These are phyloP conservation scores for Platichthys flesus DNA, from an alignment of 2,113 vertebrate species.

Conservation along the genomic window DNA sequence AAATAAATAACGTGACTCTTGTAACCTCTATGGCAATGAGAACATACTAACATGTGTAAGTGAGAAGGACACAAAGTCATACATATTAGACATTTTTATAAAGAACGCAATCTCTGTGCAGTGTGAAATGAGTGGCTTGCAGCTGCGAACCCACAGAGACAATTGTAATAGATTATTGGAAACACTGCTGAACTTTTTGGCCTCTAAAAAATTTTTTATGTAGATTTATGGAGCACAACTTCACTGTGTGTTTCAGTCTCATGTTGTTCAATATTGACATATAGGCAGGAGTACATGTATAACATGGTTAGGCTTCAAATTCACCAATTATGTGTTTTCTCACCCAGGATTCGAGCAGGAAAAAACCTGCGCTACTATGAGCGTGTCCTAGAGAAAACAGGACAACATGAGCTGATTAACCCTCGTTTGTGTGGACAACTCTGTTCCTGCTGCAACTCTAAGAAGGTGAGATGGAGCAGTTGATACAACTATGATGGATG, in stretches of 20 bases:
- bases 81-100: neutral
- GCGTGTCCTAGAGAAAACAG: constrained; percentile 77
- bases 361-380: constrained; percentile 90
- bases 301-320: neutral
- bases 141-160: neutral
- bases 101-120: neutral
- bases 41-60: too few relatives aligned
- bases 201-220: neutral
- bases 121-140: neutral
- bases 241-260: neutral
- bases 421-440: constrained; percentile 86
- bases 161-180: neutral
- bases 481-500: neutral
- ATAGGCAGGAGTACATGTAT: too few relatives aligned
- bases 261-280: neutral
- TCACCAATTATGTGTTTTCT: neutral
- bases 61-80: too few relatives aligned
- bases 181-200: neutral
- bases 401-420: constrained; percentile 81
- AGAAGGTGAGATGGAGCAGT: constrained; percentile 80
- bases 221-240: neutral
- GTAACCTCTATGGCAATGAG: too few relatives aligned
- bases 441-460: constrained; percentile 86
- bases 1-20: neutral
- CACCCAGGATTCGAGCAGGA: constrained; percentile 85